Evolutionary conservation across 2,888 invertebrate genomes (phyloP).

Genomic region (Dynastes grantii): DNA sequence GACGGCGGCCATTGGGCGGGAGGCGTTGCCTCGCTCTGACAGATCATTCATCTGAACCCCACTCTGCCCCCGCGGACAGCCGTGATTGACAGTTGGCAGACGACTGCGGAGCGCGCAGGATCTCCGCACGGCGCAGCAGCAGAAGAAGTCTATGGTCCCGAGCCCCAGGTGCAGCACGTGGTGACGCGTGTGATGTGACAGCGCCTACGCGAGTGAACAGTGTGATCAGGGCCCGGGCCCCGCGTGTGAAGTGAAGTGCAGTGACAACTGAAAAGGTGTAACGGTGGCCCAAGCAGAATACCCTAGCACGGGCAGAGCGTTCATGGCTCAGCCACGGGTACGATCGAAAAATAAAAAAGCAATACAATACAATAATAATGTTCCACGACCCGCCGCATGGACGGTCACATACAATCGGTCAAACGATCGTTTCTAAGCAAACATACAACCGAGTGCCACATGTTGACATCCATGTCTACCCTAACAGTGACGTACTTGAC

Average conservation of each 20-base stretch:
- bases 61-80: constrained; percentile 73
- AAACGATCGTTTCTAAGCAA: constrained; percentile 48
- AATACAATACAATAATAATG: constrained; percentile 4
- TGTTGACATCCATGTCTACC: constrained; percentile 45
- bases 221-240: constrained; percentile 63
- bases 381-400: constrained; percentile 36
- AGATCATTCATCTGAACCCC: constrained; percentile 73
- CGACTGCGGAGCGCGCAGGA: constrained; percentile 78
- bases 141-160: constrained; percentile 59
- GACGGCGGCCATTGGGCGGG: constrained; percentile 68
- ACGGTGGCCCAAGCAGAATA: constrained; percentile 75
- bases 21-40: constrained; percentile 68
- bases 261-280: constrained; percentile 56
- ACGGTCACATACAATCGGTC: constrained; percentile 58
- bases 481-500: constrained; percentile 44
- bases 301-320: constrained; percentile 82
- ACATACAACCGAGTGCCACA: constrained; percentile 44
- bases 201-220: constrained; percentile 60
- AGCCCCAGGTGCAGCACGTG: constrained; percentile 62
- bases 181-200: constrained; percentile 62
- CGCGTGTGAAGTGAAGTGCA: constrained; percentile 67
- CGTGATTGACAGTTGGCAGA: constrained; percentile 80
- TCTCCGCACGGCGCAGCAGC: constrained; percentile 68
- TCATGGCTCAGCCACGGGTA: constrained; percentile 94
- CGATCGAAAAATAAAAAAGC: constrained; percentile 66